phyloP scores from a whole-genome alignment of 2,888 invertebrate species.

The Bibio marci region DNA sequence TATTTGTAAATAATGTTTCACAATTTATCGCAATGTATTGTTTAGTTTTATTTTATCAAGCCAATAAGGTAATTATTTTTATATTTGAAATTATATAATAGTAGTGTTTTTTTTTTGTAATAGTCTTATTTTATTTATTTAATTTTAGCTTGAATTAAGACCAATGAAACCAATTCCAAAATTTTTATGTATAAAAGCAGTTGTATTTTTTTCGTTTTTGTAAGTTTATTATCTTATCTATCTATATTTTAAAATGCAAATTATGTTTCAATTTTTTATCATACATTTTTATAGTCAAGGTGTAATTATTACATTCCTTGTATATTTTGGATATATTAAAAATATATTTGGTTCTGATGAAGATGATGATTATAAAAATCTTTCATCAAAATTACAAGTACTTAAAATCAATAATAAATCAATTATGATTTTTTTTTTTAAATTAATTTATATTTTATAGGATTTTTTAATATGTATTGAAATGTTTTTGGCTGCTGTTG shows the following conservation, averaged over 20 bases:
- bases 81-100: background rate
- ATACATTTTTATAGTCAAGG: slow-evolving; percentile 57
- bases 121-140: background rate
- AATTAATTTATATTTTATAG: slow-evolving; percentile 30
- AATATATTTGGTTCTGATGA: slow-evolving; percentile 52
- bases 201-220: slow-evolving; percentile 97
- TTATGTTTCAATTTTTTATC: slow-evolving; percentile 4
- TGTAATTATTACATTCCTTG: slow-evolving; percentile 71
- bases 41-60: slow-evolving; percentile 81
- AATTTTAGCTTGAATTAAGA: slow-evolving; percentile 44
- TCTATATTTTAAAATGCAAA: slow-evolving; percentile 2
- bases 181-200: slow-evolving; percentile 92
- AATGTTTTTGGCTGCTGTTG: slow-evolving; percentile 92
- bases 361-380: slow-evolving; percentile 46
- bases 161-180: slow-evolving; percentile 92
- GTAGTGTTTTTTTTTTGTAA: background rate
- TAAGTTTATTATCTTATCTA: too few species aligned
- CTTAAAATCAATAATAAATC: slow-evolving; percentile 8
- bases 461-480: slow-evolving; percentile 94
- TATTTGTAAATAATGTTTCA: slow-evolving; percentile 77
- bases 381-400: slow-evolving; percentile 72
- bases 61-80: slow-evolving; percentile 44
- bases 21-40: slow-evolving; percentile 96
- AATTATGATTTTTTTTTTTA: background rate
- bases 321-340: slow-evolving; percentile 65